A percentile compares a stretch with the other conserved stretches of the same genome.
These are phyloP conservation scores for Cathartes aura DNA, from an alignment of 2,113 vertebrate species.

Conservation along the genomic window DNA sequence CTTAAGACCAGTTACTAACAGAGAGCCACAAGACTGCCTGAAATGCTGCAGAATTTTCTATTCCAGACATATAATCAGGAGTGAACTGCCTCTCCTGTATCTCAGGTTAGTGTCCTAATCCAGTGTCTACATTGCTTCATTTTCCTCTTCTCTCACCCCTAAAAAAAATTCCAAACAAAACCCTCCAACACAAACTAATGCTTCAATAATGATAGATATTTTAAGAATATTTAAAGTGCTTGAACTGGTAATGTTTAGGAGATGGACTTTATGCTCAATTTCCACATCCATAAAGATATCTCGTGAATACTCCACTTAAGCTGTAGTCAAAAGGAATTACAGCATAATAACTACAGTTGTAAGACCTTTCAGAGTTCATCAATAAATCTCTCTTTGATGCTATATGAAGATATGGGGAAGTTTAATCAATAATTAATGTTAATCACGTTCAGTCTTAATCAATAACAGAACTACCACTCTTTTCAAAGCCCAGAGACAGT, in stretches of 20 bases:
- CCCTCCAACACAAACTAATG: neutral
- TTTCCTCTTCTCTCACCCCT: neutral
- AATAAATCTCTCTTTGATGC: slow-evolving; percentile 12
- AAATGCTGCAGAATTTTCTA: neutral
- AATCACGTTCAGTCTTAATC: slow-evolving; percentile 38
- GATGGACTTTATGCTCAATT: neutral
- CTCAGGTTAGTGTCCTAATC: neutral
- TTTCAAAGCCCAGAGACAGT: slow-evolving; percentile 5
- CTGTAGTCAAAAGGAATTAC: neutral
- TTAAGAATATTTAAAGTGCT: neutral
- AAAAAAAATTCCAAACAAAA: neutral
- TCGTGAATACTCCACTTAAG: neutral
- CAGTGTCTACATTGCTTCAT: neutral
- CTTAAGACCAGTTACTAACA: neutral
- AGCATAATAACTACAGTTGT: neutral
- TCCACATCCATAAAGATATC: neutral
- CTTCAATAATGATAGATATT: neutral
- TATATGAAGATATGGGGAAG: slow-evolving; percentile 17
- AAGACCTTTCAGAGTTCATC: slow-evolving; percentile 37
- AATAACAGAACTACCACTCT: slow-evolving; percentile 19
- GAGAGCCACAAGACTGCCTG: neutral
- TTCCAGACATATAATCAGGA: neutral
- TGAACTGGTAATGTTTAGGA: neutral
- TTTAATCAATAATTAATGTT: slow-evolving; percentile 58
- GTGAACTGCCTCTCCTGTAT: neutral